Evolutionary conservation across 2,888 invertebrate genomes (phyloP).

Genomic region (Alviniconcha strummeri): DNA sequence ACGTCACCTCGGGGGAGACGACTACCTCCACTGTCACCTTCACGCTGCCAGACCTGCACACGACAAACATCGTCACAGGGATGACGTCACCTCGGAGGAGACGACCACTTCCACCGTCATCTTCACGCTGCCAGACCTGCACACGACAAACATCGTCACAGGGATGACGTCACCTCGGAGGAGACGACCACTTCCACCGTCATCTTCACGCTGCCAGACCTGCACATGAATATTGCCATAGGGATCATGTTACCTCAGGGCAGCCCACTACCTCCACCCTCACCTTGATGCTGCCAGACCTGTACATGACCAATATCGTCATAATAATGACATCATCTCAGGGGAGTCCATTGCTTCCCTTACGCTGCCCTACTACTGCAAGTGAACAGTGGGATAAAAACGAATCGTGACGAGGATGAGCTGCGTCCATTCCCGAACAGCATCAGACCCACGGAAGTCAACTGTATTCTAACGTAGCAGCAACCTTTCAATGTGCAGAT

Average conservation of each 20-base stretch:
- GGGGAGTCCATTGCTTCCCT: not conserved
- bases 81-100: not conserved
- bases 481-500: no score
- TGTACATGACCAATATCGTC: not conserved
- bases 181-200: conserved; percentile 16
- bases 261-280: not conserved
- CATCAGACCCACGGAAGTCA: no score
- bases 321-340: not conserved
- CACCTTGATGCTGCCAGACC: not conserved
- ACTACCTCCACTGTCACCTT: conserved; percentile 20
- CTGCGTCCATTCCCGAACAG: no score
- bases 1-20: not conserved
- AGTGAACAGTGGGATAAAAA: not conserved
- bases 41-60: not conserved
- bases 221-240: not conserved
- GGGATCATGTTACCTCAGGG: not conserved
- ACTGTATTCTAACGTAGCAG: no score
- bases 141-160: not conserved
- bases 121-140: not conserved
- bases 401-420: no score
- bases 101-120: conserved; percentile 15
- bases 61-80: no score
- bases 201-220: not conserved
- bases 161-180: not conserved
- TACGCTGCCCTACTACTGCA: not conserved